phyloP scores from a whole-genome alignment of 2,113 vertebrate species.

The Misgurnus mizolepis region DNA sequence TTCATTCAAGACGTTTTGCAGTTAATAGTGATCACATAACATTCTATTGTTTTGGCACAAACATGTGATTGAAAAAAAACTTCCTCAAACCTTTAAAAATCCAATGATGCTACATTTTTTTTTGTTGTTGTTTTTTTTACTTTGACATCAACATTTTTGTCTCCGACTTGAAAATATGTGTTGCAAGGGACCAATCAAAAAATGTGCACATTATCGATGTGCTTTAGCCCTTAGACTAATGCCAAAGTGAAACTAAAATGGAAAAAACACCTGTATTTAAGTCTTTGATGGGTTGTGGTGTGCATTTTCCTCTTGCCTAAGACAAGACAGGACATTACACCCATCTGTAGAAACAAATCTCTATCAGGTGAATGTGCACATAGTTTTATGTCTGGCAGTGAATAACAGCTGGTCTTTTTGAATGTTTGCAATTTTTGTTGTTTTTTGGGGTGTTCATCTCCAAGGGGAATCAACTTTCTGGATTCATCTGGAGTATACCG shows the following conservation, averaged over 20 bases:
- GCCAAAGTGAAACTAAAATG: slow-evolving; percentile 31
- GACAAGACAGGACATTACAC: not conserved
- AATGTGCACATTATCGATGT: not conserved
- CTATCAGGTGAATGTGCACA: not conserved
- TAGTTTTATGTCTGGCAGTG: not conserved
- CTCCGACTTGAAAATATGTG: too few species aligned
- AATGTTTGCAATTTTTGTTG: not conserved
- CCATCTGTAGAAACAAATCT: not conserved
- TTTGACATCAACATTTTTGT: too few species aligned
- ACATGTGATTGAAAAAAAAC: too few species aligned
- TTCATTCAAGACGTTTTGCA: too few species aligned
- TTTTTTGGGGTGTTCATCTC: not conserved
- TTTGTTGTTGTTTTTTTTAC: too few species aligned
- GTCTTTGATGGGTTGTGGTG: not conserved
- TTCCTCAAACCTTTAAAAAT: not conserved
- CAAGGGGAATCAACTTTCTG: not conserved
- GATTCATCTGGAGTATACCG: not conserved
- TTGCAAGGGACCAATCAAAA: too few species aligned
- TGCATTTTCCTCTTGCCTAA: not conserved
- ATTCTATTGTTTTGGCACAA: too few species aligned
- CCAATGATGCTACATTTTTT: too few species aligned
- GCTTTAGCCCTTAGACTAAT: too few species aligned
- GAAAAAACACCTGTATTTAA: slow-evolving; percentile 1
- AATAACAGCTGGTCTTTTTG: not conserved
- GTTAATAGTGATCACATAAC: too few species aligned